These are phyloP conservation scores for Crocuta crocuta DNA, from an alignment of 2,113 vertebrate genomes.

Conservation along the genomic window DNA sequence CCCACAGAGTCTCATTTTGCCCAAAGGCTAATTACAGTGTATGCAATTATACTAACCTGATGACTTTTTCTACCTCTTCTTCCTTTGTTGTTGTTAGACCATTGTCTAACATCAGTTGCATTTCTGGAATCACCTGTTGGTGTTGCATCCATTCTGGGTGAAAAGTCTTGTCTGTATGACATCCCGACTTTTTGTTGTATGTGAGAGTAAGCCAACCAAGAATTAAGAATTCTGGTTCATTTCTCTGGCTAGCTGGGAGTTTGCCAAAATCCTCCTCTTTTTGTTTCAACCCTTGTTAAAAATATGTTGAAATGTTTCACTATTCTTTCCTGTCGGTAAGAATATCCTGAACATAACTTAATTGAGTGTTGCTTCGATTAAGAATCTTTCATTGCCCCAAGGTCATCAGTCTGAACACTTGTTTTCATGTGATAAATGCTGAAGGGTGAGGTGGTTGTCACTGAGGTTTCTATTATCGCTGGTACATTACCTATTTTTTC, in stretches of 20 bases:
- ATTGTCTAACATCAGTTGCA: not conserved
- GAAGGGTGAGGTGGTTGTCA: conserved; percentile 57
- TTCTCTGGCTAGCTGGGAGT: conserved; percentile 57
- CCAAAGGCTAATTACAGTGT: conserved; percentile 62
- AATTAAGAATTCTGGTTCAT: conserved; percentile 61
- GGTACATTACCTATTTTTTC: conserved; percentile 25
- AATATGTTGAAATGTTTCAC: conserved; percentile 73
- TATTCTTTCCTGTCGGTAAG: conserved; percentile 68
- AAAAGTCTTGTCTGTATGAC: conserved; percentile 25
- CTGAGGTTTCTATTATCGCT: conserved; percentile 51
- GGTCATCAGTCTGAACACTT: conserved; percentile 58
- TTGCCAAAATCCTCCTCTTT: conserved; percentile 62
- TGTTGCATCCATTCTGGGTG: not conserved
- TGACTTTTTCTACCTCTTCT: conserved; percentile 45
- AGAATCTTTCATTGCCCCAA: conserved; percentile 55
- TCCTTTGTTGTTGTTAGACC: conserved; percentile 64
- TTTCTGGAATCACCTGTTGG: conserved; percentile 58
- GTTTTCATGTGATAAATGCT: conserved; percentile 55
- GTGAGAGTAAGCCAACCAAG: conserved; percentile 46
- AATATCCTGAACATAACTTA: conserved; percentile 71
- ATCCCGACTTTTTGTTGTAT: conserved; percentile 47
- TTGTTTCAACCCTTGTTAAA: conserved; percentile 67
- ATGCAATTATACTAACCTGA: conserved; percentile 57
- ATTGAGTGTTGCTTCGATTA: conserved; percentile 68
- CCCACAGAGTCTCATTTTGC: conserved; percentile 48